Evolutionary conservation across 2,113 vertebrate species (phyloP).

Genomic region (Zosterops hypoxanthus): DNA sequence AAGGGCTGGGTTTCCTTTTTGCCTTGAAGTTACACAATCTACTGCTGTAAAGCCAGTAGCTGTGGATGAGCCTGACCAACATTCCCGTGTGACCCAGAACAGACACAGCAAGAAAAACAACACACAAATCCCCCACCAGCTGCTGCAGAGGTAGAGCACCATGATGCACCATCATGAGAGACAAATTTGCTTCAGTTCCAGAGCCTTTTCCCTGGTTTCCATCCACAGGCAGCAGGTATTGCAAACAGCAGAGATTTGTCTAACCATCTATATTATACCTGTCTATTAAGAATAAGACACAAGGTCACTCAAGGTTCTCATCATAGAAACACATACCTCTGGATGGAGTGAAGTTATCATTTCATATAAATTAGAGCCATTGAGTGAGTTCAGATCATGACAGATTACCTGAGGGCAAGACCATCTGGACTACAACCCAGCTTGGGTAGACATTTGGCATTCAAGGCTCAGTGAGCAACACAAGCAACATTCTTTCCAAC

Average conservation of each 20-base stretch:
- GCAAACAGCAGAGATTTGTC: background rate
- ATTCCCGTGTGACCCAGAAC: too few species aligned
- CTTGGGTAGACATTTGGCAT: background rate
- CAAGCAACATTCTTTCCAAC: background rate
- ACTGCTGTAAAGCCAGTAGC: background rate
- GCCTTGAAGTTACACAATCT: background rate
- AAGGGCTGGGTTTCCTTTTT: background rate
- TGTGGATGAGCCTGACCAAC: background rate
- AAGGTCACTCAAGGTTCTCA: background rate
- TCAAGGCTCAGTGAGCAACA: background rate
- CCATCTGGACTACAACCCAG: background rate
- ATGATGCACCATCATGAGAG: background rate
- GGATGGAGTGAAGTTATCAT: background rate
- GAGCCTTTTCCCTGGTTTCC: background rate
- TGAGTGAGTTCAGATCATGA: background rate
- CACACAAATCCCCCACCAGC: accelerated
- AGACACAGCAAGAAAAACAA: background rate
- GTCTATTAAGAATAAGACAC: background rate
- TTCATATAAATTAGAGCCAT: background rate
- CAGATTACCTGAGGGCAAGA: background rate
- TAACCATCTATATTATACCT: background rate
- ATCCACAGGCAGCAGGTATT: background rate
- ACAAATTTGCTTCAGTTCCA: background rate
- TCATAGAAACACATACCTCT: background rate
- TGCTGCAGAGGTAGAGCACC: background rate